Conservation (phyloP, 2,113 vertebrate genomes). For the Xiphophorus couchianus region DNA sequence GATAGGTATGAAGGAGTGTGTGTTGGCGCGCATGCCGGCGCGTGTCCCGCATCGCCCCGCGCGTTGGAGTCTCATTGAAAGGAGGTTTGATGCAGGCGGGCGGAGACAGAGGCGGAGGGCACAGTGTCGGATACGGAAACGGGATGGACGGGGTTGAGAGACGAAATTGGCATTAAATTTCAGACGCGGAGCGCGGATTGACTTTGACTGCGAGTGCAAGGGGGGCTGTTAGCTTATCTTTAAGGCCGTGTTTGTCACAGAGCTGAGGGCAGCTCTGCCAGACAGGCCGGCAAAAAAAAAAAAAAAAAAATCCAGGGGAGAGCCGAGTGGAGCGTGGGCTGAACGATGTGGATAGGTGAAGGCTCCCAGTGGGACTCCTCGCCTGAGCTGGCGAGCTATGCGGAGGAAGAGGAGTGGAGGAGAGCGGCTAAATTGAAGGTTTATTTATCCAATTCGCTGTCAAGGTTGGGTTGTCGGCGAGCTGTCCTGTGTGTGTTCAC, state of each 20-base stretch:
- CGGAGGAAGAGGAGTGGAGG: conserved; percentile 77
- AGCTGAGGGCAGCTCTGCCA: conserved; percentile 82
- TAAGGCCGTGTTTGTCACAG: conserved; percentile 97
- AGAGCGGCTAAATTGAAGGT: conserved; percentile 98
- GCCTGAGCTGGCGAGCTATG: conserved; percentile 81
- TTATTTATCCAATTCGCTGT: conserved; percentile 99
- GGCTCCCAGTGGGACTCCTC: conserved; percentile 92
- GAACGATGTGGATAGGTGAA: conserved; percentile 99
- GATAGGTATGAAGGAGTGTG: conserved; percentile 67
- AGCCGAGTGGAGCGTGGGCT: conserved; percentile 84
- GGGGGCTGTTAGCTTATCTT: conserved; percentile 88
- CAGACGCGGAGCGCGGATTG: conserved; percentile 90
- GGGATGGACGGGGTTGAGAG: conserved; percentile 85
- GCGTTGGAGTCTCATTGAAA: conserved; percentile 46
- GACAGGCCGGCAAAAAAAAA: conserved; percentile 79
- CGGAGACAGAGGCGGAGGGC: conserved; percentile 51
- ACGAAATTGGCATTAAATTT: conserved; percentile 97
- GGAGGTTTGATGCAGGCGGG: conserved; percentile 54
- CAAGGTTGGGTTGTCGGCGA: conserved; percentile 98
- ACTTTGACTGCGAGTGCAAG: conserved; percentile 95
- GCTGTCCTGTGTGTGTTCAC: conserved; percentile 96
- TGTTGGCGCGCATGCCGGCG: conserved; percentile 58
- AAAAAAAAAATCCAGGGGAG: conserved; percentile 26
- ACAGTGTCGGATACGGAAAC: conserved; percentile 57
- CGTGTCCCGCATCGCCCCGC: conserved; percentile 29